A percentile compares a stretch with the other conserved stretches of the same genome.
These are phyloP conservation scores for Pangasius macronema DNA, from an alignment of 2,797 vertebrate genomes.

Conservation along the genomic window DNA sequence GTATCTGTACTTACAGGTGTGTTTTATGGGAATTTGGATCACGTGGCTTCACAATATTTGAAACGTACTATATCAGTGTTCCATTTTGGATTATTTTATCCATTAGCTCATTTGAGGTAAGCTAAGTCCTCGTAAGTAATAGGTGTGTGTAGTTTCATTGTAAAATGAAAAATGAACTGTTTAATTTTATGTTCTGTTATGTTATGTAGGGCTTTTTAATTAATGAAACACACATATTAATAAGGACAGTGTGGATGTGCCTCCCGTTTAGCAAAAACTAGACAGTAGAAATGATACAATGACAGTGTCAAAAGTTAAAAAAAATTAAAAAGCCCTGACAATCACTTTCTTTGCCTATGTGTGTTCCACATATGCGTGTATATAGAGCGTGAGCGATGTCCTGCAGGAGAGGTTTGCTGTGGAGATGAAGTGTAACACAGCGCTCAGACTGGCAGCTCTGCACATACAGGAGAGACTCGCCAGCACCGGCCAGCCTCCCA, in stretches of 20 bases:
- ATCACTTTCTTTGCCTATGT: background rate
- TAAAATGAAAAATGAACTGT: background rate
- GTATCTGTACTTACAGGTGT: slow-evolving; percentile 93
- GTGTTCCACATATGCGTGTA: slow-evolving; percentile 29
- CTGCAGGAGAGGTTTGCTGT: slow-evolving; percentile 94
- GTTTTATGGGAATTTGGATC: background rate
- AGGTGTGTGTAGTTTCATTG: background rate
- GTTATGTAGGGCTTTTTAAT: background rate
- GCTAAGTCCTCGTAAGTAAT: background rate
- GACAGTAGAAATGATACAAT: background rate
- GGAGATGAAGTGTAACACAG: slow-evolving; percentile 95
- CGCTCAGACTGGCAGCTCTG: slow-evolving; percentile 87
- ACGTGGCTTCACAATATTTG: too few species aligned
- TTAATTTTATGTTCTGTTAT: background rate
- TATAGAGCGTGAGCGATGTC: slow-evolving; percentile 93
- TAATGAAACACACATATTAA: background rate
- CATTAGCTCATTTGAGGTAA: background rate
- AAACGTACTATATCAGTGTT: background rate
- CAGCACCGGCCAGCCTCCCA: slow-evolving; percentile 85
- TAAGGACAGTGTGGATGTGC: background rate
- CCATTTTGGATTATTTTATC: background rate
- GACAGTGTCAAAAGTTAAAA: background rate
- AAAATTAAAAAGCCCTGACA: background rate
- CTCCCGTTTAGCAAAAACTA: background rate
- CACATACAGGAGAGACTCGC: slow-evolving; percentile 92